These are phyloP conservation scores for Engraulis encrasicolus DNA, from an alignment of 2,113 vertebrate genomes.

Conservation along the genomic window DNA sequence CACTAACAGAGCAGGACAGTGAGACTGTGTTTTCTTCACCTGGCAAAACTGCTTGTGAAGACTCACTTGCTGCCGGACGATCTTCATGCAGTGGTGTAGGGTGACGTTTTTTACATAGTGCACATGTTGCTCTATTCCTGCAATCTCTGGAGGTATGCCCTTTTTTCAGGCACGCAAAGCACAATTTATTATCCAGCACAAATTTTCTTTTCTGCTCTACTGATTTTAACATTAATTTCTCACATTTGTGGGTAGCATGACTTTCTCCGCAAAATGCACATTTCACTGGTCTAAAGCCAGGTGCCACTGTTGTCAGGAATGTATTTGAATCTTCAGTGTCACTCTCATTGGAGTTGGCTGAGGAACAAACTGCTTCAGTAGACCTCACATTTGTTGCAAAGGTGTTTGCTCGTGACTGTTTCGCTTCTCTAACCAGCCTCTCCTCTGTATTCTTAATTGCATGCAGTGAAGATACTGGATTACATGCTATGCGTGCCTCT, in stretches of 20 bases:
- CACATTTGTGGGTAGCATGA: constrained; percentile 25
- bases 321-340: not conserved
- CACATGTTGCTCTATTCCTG: constrained; percentile 7
- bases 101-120: constrained; percentile 9
- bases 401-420: not conserved
- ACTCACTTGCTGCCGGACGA: not conserved
- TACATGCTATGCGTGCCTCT: constrained; percentile 41
- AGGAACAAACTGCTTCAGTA: not conserved
- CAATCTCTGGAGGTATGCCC: constrained; percentile 23
- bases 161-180: constrained; percentile 18
- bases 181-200: constrained; percentile 23
- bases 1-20: constrained; percentile 34
- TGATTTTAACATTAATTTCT: not conserved
- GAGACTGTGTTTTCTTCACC: constrained; percentile 26
- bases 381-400: not conserved
- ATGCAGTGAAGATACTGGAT: constrained; percentile 33
- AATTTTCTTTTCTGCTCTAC: constrained; percentile 10
- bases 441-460: constrained; percentile 26
- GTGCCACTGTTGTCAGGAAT: not conserved
- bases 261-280: constrained; percentile 23
- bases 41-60: not conserved
- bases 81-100: constrained; percentile 28
- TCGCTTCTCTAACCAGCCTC: not conserved
- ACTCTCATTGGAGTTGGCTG: too few species aligned
- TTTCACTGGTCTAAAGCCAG: not conserved